Percentiles rank a stretch among this genome's conserved stretches.
phyloP scores from a whole-genome alignment of 2,888 invertebrate species.

The Omphaloscelis lunosa region DNA sequence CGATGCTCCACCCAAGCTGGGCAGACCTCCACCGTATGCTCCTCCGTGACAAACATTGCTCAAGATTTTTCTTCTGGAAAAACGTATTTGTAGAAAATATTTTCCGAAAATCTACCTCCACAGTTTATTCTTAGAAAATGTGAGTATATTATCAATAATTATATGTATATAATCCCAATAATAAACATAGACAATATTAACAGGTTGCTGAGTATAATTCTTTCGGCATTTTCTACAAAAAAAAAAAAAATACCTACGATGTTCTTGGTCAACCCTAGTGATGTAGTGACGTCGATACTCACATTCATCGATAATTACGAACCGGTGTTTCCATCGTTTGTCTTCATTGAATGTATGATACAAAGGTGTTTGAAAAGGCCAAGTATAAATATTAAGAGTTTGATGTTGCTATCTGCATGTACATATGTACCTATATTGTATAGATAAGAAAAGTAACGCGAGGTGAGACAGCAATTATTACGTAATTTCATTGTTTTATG shows the following conservation, averaged over 20 bases:
- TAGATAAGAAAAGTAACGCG: constrained; percentile 57
- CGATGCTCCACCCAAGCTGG: too few species aligned
- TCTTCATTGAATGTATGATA: constrained; percentile 47
- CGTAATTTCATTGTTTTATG: constrained; percentile 59
- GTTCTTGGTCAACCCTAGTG: constrained; percentile 42
- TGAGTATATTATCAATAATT: too few species aligned
- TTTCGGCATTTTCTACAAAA: not conserved
- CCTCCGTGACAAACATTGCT: constrained; percentile 3
- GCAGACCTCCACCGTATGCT: too few species aligned
- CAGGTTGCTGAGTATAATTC: not conserved
- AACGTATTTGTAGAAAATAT: not conserved
- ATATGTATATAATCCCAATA: too few species aligned
- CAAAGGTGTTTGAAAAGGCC: constrained; percentile 56
- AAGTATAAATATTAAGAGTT: constrained; percentile 61
- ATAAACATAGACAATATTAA: too few species aligned
- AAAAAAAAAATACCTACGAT: too few species aligned
- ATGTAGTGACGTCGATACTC: constrained; percentile 24
- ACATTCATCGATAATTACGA: constrained; percentile 49
- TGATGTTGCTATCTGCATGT: constrained; percentile 55
- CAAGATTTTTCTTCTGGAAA: constrained; percentile 3
- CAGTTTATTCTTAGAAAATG: not conserved
- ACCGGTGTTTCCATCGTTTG: constrained; percentile 42
- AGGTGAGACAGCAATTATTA: constrained; percentile 59
- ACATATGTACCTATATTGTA: constrained; percentile 43
- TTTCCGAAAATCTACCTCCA: not conserved